Evolutionary conservation across 37 sponge, comb jelly and placozoan species (phyloP), one percentile per base, ranked within the genome.

Genomic region (Eunapius fragilis): DNA sequence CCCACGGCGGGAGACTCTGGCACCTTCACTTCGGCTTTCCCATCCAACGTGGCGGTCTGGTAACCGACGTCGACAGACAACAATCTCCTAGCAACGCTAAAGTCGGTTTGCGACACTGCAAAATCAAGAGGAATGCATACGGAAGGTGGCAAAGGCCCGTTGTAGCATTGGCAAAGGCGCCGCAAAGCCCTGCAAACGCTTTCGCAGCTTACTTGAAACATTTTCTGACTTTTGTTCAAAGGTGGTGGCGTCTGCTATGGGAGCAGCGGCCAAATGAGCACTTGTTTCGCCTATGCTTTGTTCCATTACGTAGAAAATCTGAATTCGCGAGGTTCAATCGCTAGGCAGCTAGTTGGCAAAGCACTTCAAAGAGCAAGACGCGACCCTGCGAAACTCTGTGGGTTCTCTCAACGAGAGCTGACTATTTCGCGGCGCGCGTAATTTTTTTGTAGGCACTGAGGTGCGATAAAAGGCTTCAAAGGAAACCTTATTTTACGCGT

Each of bases 21-120:
- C 58, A 79, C n/a, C 23, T 58, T 49, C 50, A 2, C 27, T 67
- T 25, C 22, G 2, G 13, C 37, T 67, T 82, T 38, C 70, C 47
- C 24, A 70, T 30, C 70, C 35, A 25, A 7, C 38, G 47, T 2
- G 23, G 75, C 25, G 5, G 31, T 36, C 67, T 74, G 72, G 71
- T 72, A 32, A 0, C 31, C 26, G 74, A 48, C 25, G 22, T 74
- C 77, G 22, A 75, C 37, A 37, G 78, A 49, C 31, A 87, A 72
- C 22, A 87, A 75, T n/a, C 87, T 25, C 17, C 48, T 87, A 23
- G 87, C 72, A 28, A 87, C 87, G 74, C 87, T 87, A 81, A 87
- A 87, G 38, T 87, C 87, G 13, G 75, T 84, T 35, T 84, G 84
- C 24, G 31, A 31, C 37, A 24, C 83, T 82, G 70, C 70, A 69